Percentiles rank a stretch among this genome's conserved stretches.
These are phyloP conservation scores for Beroe ovata DNA, from an alignment of 37 sponge, comb jelly and placozoan species.

Conservation along the genomic window DNA sequence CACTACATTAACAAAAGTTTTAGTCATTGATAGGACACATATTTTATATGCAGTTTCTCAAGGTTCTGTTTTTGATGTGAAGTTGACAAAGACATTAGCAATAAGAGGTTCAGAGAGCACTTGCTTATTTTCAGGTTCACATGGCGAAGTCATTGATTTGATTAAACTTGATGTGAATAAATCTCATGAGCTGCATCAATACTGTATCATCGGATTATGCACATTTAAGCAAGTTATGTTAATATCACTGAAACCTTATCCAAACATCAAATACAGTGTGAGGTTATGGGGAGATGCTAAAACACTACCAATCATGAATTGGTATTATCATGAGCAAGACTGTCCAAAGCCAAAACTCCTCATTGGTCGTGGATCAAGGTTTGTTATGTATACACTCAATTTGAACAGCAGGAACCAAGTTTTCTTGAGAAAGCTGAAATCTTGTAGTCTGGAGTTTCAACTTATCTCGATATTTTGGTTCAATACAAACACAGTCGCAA, in stretches of 20 bases:
- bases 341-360: conserved; percentile 53
- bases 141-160: conserved; percentile 55
- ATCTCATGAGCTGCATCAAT: not conserved
- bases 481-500: conserved; percentile 42
- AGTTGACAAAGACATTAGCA: conserved; percentile 20
- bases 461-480: conserved; percentile 59
- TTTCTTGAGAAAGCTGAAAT: conserved; percentile 37
- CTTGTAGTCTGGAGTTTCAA: conserved; percentile 43
- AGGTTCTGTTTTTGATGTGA: conserved; percentile 58
- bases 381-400: conserved; percentile 54
- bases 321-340: conserved; percentile 45
- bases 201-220: conserved; percentile 46
- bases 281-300: conserved; percentile 33
- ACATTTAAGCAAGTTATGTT: conserved; percentile 59
- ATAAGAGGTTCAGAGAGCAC: conserved; percentile 59
- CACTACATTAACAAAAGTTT: conserved; percentile 17
- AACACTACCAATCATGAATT: conserved; percentile 39
- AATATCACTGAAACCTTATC: conserved; percentile 51
- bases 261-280: conserved; percentile 51
- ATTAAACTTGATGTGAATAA: not conserved
- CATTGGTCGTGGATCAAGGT: not conserved
- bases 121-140: conserved; percentile 40
- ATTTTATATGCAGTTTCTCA: conserved; percentile 40
- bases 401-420: not conserved
- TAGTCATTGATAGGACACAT: conserved; percentile 32